phyloP scores from a whole-genome alignment of 2,888 invertebrate genomes.

The Rosalia funebris region DNA sequence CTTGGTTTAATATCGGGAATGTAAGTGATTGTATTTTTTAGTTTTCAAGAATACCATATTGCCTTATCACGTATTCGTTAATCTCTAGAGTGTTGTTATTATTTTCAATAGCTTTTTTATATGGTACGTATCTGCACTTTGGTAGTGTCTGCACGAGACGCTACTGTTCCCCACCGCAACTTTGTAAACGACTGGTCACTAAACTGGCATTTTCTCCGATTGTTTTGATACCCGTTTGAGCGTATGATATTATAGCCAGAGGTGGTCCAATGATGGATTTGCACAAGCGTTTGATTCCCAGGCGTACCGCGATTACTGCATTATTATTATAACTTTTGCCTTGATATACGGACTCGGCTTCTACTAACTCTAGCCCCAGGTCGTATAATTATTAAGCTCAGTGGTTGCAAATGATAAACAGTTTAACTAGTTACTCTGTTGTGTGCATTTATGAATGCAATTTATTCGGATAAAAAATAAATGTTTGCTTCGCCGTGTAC shows the following conservation, averaged over 20 bases:
- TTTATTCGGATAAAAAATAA: constrained; percentile 11
- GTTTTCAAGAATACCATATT: too few relatives aligned
- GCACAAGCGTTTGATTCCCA: constrained; percentile 34
- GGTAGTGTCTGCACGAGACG: too few relatives aligned
- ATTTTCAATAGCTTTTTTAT: too few relatives aligned
- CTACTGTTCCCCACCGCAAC: constrained; percentile 2
- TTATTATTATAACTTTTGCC: constrained; percentile 32
- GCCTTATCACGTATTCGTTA: too few relatives aligned
- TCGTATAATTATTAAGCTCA: constrained; percentile 26
- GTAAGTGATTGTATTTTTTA: too few relatives aligned
- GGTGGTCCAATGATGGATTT: constrained; percentile 36
- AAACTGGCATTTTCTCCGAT: constrained; percentile 32
- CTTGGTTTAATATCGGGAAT: too few relatives aligned
- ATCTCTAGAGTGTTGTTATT: too few relatives aligned
- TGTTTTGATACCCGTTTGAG: constrained; percentile 36
- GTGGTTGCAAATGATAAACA: constrained; percentile 35
- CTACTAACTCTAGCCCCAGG: constrained; percentile 26
- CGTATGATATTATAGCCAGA: constrained; percentile 35
- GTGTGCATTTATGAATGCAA: constrained; percentile 16
- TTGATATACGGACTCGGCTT: constrained; percentile 24
- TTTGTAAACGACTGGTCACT: constrained; percentile 29
- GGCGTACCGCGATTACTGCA: constrained; percentile 23
- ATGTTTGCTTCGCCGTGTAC: constrained; percentile 4
- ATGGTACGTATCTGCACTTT: too few relatives aligned
- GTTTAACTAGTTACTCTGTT: constrained; percentile 26